Evolutionary conservation across 2,113 vertebrate genomes (phyloP), one percentile per base, ranked within the genome.

Genomic region (Brachyistius frenatus): DNA sequence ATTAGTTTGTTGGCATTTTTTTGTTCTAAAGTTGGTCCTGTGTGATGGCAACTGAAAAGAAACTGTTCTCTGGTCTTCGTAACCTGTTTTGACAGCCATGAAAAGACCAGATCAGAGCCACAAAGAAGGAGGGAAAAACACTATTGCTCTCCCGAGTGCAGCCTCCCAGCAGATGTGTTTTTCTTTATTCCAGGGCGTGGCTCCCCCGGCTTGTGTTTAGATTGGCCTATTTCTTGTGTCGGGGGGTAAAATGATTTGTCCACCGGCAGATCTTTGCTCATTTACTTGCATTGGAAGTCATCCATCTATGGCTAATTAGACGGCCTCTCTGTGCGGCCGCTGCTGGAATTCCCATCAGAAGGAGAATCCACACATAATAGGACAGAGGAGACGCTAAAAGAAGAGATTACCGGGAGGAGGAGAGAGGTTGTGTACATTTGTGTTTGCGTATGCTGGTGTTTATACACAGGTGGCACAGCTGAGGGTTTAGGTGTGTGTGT

Each of bases 281-380:
- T 86, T 85, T 78, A 58, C 74, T 80, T 14, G 41, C 55, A 78
- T 90, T 89, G 84, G 90, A 89, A 86, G 66, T 76, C 78, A 35
- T 85, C 87, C 89, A 88, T 92, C 82, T 87, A 57, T 84, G 82
- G 81, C 80, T 89, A 89, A 92, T 90, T 87, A 82, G 84, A 75
- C 16, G 72, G 86, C 71, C 79, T 83, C 72, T 86, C 30, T 2
- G 47, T 13, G 69, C 4, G 63, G 78, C 79, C 77, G 79, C 71
- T 33, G 77, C 72, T 84, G 60, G 73, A 81, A 82, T 87, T 89
- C 89, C 84, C 90, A 84, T 85, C 81, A 81, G 72, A 82, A 49
- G 78, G 80, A 89, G 88, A 92, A 90, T 92, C 89, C 90, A 60
- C 57, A 77, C 66, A 90, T 85, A 89, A 92, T 82, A 79, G 84